Percentiles rank a stretch among this genome's conserved stretches.
phyloP scores from a whole-genome alignment of 2,888 invertebrate species.

The Sphinx pinastri region DNA sequence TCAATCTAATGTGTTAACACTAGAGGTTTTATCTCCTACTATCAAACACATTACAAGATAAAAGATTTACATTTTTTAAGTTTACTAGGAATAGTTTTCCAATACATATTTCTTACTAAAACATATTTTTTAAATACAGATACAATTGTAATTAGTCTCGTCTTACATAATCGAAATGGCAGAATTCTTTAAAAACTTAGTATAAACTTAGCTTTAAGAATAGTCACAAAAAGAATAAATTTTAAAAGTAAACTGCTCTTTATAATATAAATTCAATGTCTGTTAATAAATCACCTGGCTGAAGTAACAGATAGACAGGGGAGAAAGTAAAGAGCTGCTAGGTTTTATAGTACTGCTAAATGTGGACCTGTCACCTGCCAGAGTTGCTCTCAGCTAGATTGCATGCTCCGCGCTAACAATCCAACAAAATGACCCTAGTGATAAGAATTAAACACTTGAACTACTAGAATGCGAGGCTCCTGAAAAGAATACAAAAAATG shows the following conservation, averaged over 20 bases:
- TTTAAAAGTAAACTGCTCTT: neutral
- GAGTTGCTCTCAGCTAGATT: constrained; percentile 50
- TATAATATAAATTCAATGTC: neutral
- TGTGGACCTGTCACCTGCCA: constrained; percentile 34
- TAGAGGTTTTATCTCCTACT: no score
- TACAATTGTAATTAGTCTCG: no score
- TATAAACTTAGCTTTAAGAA: neutral
- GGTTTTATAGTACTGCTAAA: constrained; percentile 41
- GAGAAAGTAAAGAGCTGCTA: constrained; percentile 40
- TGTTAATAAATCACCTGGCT: constrained; percentile 35
- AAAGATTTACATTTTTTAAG: no score
- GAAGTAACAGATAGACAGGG: constrained; percentile 45
- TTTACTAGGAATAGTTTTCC: no score
- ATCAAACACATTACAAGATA: no score
- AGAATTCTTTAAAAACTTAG: no score
- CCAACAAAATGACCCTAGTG: neutral
- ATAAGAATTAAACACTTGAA: constrained; percentile 12
- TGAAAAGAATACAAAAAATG: neutral
- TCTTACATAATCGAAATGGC: no score
- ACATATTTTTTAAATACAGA: no score
- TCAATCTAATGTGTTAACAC: no score
- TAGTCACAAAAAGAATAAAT: neutral
- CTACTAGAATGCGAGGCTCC: neutral
- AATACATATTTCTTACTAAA: no score
- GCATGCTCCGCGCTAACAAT: constrained; percentile 31